Evolutionary conservation across 2,888 invertebrate genomes (phyloP), one percentile per base, ranked within the genome.

Genomic region (Drosophila antonietae): DNA sequence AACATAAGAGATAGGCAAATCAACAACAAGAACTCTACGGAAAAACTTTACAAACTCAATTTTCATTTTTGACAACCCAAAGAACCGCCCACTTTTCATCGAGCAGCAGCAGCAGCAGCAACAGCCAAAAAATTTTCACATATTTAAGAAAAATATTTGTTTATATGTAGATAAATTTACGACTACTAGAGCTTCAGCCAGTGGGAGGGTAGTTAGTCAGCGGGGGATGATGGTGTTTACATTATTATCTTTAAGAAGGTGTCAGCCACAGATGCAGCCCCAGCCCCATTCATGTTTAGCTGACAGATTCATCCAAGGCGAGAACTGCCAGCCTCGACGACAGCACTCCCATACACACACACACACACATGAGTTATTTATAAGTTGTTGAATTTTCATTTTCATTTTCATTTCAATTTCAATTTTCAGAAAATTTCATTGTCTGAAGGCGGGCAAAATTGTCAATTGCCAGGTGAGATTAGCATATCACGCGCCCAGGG

Each of bases 71-170:
- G 75, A 89, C 89, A 82, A 65, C 65, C 51, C 67, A 53, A 73
- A 71, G 70, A 51, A 44, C 60, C 81, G 80, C 83, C 81, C 80
- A 79, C 68, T 74, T 78, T 68, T 56, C 33, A 49, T 51, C 46
- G 60, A 60, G 56, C 75, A 80, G 31, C 31, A 31, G 68, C 69
- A 46, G 68, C 28, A 28, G 28, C 28, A 28, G 6, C 78, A 23
- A 4, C 23, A 4, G 23, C 23, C 23, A 23, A 37, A 69, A 70
- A 75, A 77, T 71, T 70, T 78, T 88, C 71, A 72, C 75, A 81
- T 86, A 90, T 88, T 90, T 87, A 86, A 73, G 79, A 81, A 90
- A 77, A 81, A 86, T 86, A 86, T 86, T 86, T 86, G 89, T 86
- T 90, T 86, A 90, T 90, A 75, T 83, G 86, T 76, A 74, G 82